Evolutionary conservation across 1,140 invertebrate species (phyloP), one percentile per base, ranked within the genome.

Genomic region (Piezodorus guildinii): DNA sequence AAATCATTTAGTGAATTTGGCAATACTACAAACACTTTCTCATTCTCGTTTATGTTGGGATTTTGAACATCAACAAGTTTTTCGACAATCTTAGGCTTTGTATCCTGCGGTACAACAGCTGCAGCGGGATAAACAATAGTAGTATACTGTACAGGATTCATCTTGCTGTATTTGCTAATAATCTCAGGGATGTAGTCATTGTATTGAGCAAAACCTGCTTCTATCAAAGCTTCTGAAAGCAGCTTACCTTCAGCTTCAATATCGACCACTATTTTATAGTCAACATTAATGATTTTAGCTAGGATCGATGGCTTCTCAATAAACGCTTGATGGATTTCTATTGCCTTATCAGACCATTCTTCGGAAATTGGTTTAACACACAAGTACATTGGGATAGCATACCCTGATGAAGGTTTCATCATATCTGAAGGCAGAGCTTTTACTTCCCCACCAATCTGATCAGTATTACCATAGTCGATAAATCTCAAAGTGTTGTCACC

Each of bases 401-500:
- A 83, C 10, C 78, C 74, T 59, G 80, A 77, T 0, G 80, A 70
- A 16, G 73, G 73, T 62, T 73, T 63, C 16, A 54, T 39, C 14
- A 66, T 44, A 3, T 63, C 43, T 15, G 79, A 75, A 0, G 81
- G 80, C 30, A 87, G 73, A 10, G 76, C 73, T 69, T 85, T 85
- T 1, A 87, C 76, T 12, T 80, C 71, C 0, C 75, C 75, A 14
- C 76, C 77, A 0, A 86, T 77, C 0, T 83, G 78, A 69, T 88
- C 86, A 0, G 84, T 86, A 66, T 88, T 88, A 9, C 91, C 91
- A 71, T 85, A 91, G 71, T 94, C 91, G 4, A 92, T 82, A 70
- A 90, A 93, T 27, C 83, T 78, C 0, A 92, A 83, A 1, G 85
- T 85, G 17, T 65, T 56, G n/a, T 61, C 59, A 54, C 17, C 51